Conservation (phyloP, 2,113 vertebrate species). For the Hypanus sabinus region DNA sequence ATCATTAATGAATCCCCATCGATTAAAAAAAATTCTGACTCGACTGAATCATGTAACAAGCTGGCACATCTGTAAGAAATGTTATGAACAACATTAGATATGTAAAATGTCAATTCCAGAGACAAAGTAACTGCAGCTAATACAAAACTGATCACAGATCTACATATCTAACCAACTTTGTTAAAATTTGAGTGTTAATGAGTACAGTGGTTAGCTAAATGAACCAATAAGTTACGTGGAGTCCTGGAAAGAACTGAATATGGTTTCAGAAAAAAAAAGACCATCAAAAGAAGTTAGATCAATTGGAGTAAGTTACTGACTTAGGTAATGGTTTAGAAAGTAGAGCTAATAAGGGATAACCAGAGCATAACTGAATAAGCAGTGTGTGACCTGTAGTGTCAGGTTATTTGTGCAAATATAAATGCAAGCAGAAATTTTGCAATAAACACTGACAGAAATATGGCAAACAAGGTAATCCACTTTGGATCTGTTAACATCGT, state of each 20-base stretch:
- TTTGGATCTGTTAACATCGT: background rate
- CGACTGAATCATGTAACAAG: constrained; percentile 53
- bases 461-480: background rate
- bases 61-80: constrained; percentile 48
- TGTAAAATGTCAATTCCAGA: background rate
- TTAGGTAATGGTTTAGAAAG: background rate
- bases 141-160: background rate
- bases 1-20: constrained; percentile 55
- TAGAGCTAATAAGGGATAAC: background rate
- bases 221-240: background rate
- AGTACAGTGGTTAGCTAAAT: background rate
- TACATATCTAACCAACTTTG: background rate
- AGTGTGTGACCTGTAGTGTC: background rate
- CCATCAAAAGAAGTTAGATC: background rate
- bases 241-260: background rate
- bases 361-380: background rate
- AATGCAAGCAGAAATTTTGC: background rate
- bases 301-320: background rate
- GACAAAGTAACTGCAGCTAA: background rate
- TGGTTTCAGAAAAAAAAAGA: background rate
- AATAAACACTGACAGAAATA: background rate
- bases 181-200: background rate
- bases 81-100: background rate
- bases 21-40: constrained; percentile 56
- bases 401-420: background rate